These are phyloP conservation scores for Drosophila elegans DNA, from an alignment of 1,140 invertebrate species.

Conservation along the genomic window DNA sequence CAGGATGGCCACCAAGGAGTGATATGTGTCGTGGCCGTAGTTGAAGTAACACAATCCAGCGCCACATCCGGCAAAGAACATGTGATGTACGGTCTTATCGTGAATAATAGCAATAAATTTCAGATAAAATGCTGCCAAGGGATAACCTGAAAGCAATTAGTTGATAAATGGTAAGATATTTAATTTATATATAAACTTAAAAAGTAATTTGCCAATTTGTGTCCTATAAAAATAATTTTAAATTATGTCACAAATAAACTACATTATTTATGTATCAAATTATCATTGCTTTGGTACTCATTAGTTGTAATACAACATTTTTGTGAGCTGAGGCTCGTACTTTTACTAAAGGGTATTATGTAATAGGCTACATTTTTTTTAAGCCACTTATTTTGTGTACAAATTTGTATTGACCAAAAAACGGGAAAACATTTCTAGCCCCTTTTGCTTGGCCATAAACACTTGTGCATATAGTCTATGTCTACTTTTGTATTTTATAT, in stretches of 20 bases:
- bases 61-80: constrained; percentile 91
- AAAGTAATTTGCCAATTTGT: too few relatives aligned
- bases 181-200: too few relatives aligned
- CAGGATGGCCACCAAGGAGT: constrained; percentile 89
- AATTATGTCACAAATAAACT: too few relatives aligned
- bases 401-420: too few relatives aligned
- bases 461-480: constrained; percentile 9
- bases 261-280: too few relatives aligned
- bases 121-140: constrained; percentile 90
- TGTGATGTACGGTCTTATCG: constrained; percentile 87
- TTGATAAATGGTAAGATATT: background rate
- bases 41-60: constrained; percentile 92
- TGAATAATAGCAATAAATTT: constrained; percentile 86
- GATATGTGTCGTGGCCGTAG: constrained; percentile 90
- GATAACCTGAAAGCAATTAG: constrained; percentile 88
- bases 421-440: background rate
- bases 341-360: too few relatives aligned
- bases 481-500: background rate
- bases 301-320: too few relatives aligned
- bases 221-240: too few relatives aligned
- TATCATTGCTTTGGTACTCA: too few relatives aligned
- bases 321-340: too few relatives aligned
- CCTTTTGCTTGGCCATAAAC: background rate
- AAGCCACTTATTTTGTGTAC: too few relatives aligned
- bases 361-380: too few relatives aligned